Evolutionary conservation across 1,140 invertebrate genomes (phyloP), one percentile per base, ranked within the genome.

Genomic region (Hestina assimilis): DNA sequence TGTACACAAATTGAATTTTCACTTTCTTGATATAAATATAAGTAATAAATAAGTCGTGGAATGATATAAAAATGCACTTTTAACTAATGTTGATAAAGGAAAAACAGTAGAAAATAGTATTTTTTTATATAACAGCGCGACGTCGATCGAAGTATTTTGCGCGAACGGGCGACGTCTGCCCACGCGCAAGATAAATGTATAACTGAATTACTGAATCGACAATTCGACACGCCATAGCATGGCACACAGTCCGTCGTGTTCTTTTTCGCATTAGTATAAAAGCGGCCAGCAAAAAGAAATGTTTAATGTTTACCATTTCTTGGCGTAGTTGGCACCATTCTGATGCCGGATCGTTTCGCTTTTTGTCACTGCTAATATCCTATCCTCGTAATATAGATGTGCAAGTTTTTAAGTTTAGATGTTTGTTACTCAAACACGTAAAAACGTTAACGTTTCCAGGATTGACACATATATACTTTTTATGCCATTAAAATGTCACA

Each of bases 11-110:
- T 20, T 50, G 19, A 43, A 19, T 52, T 46, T 50, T 40, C 63
- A 57, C 47, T 38, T 55, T 45, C 42, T 33, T 40, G 45, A 35
- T 38, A 14, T 29, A 53, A 29, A 24, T 17, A 38, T 38, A 35
- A 35, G 11, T 31, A 54, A 51, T 52, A 14, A 9, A 14, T 6
- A n/a, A 35, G 33, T 38, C 8, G 19, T 47, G 54, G 64, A 64
- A 66, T 64, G 54, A 46, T 55, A 35, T 42, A 65, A 58, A 69
- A 69, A 67, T 69, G 66, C 63, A 67, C 67, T 69, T 53, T 61
- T 23, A 24, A 12, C 17, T 62, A 42, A 54, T 53, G 42, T 45
- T 45, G 8, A 29, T 53, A 21, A 26, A 15, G 23, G 19, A 53
- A 24, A 12, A 53, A 33, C 38, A 4, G 17, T 42, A 53, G 26